Base-by-base conservation (phyloP, 1,140 invertebrate genomes). In the Caenorhabditis latens region DNA sequence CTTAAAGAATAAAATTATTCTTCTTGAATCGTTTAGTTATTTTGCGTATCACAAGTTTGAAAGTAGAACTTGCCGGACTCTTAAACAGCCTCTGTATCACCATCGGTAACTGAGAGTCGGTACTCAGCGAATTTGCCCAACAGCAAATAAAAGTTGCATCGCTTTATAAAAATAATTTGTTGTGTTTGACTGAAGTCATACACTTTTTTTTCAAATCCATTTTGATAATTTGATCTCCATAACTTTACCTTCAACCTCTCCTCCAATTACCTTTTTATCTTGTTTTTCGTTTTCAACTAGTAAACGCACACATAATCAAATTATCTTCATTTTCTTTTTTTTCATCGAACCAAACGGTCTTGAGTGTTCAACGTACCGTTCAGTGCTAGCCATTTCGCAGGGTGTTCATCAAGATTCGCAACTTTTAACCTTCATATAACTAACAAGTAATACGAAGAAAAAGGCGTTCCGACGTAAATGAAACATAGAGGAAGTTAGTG, bases 321-420 rank as follows among this genome's bases (percentile, higher is more conserved):
- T 71, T 71, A 71, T 71, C 65, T 43, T 63, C 32, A 58, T 24
- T 71, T 43, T 58, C n/a, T 21, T 61, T n/a, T n/a, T 61, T 71
- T 71, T 19, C 65, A 71, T 43, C 40, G 65, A 71, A 71, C 16
- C 40, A 43, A 16, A 46, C 11, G 42, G 46, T 32, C 32, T 32
- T 32, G 21, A 61, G 57, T 61, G 57, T n/a, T 61, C 57, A 9
- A 43, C 13, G 65, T 71, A 71, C 65, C 65, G 65, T 71, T 43
- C 65, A 71, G 65, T 71, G 42, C 65, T 71, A 71, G 65, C 42
- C 65, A 32, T 71, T 71, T 48, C 16, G 16, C 4, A 16, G 65
- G 19, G 71, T 32, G 71, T 79, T 79, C 71, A 50, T 79, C 71
- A 24, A 79, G 71, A 79, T 79, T 79, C 46, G 71, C 46, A 71